Evolutionary conservation across 2,888 invertebrate genomes (phyloP), one percentile per base, ranked within the genome.

Genomic region (Netelia melanura): DNA sequence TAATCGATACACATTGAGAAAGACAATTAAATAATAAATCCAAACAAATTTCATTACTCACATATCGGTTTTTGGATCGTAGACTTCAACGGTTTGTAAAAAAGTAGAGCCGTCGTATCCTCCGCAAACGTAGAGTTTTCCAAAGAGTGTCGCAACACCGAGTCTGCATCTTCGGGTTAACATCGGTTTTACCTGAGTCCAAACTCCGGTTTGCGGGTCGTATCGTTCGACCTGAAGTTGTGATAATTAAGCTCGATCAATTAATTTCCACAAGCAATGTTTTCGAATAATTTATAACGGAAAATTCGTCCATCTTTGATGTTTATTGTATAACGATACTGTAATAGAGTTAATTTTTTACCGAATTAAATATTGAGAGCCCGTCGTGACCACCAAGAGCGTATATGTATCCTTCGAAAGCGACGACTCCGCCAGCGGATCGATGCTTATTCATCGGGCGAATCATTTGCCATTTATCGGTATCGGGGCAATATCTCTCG

Each of bases 331-430:
- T 38, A 38, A 38, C 38, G 38, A 38, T 38, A 38, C 3, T 48
- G 14, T 48, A 48, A 48, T 48, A 0, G 14, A 14, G 11, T 48
- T 48, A 14, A 14, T 14, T 25, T 76, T 94, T 93, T 91, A 96
- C 97, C 1, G 97, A 97, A 94, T 97, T 97, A 93, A 97, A 98
- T 89, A 98, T 98, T 6, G 97, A 97, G 17, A 98, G 94, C 0
- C 98, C 98, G 94, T 98, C 98, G 92, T 98, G 98, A 0, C 98
- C 98, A 17, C 98, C 98, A 61, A 98, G 94, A 0, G 97, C 97
- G 92, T 97, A 97, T 77, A 98, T 96, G 90, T 96, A 96, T 52
- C 97, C 97, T 93, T 95, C 95, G 91, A 96, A 95, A 21, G 96
- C 95, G 3, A 96, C 96, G 2, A 97, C 96, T 62, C 97, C 97